Percentiles rank a stretch among this genome's conserved stretches.
phyloP scores from a whole-genome alignment of 2,888 invertebrate species.

The Nemotelus nigrinus region DNA sequence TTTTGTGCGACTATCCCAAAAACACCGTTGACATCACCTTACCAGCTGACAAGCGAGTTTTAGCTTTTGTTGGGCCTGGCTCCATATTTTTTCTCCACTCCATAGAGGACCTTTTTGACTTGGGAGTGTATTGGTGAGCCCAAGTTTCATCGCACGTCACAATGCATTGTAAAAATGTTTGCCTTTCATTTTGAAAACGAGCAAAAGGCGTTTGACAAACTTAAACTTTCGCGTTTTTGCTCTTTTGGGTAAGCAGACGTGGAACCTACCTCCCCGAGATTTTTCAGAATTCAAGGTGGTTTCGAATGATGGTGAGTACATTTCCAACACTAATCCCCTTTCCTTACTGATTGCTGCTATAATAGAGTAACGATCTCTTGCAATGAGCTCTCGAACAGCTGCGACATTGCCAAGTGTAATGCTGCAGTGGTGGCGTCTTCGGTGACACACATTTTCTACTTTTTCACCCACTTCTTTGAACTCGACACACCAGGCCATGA shows the following conservation, averaged over 20 bases:
- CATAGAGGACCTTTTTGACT: constrained; percentile 5
- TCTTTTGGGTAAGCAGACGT: background rate
- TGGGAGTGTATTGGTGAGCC: background rate
- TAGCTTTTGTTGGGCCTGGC: constrained; percentile 7
- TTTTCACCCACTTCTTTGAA: background rate
- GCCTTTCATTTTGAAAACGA: background rate
- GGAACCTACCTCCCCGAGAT: background rate
- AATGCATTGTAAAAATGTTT: background rate
- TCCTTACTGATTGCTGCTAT: background rate
- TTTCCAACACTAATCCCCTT: background rate
- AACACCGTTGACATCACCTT: constrained; percentile 12
- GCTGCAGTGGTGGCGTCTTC: background rate
- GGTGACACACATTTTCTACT: background rate
- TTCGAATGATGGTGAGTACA: background rate
- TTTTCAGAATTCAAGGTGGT: background rate
- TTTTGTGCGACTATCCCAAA: constrained; percentile 1
- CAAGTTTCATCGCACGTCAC: background rate
- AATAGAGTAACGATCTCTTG: background rate
- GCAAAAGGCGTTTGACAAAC: too few species aligned
- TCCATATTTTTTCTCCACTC: constrained; percentile 1
- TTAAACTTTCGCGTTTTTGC: background rate
- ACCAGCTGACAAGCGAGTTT: constrained; percentile 6
- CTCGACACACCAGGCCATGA: background rate
- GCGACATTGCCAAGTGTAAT: background rate
- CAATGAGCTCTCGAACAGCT: background rate